Percentiles rank a stretch among this genome's conserved stretches.
phyloP scores from a whole-genome alignment of 1,140 invertebrate genomes.

The Diploscapter pachys region DNA sequence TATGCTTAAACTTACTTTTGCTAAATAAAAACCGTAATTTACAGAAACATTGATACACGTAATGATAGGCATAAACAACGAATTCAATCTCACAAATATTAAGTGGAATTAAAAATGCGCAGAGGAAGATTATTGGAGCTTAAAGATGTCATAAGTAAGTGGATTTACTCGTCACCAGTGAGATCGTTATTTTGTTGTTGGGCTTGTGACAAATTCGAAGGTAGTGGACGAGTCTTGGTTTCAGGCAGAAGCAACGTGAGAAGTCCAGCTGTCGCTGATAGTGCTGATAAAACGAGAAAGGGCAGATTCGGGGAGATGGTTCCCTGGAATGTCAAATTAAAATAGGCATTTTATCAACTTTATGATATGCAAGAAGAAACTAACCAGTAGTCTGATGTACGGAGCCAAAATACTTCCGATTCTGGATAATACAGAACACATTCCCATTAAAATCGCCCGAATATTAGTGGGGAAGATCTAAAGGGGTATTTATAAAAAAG shows the following conservation, averaged over 20 bases:
- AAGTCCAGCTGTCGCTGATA: slow-evolving; percentile 22
- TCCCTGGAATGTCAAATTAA: slow-evolving; percentile 25
- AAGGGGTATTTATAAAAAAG: background rate
- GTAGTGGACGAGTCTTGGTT: slow-evolving; percentile 1
- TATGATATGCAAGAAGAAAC: slow-evolving; percentile 9
- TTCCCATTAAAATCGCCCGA: slow-evolving; percentile 30
- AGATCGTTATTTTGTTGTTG: too few relatives aligned
- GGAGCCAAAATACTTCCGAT: slow-evolving; percentile 37
- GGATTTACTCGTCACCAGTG: too few relatives aligned
- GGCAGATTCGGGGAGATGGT: slow-evolving; percentile 19
- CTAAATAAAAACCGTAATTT: too few relatives aligned
- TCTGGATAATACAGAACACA: slow-evolving; percentile 33
- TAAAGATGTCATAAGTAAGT: too few relatives aligned
- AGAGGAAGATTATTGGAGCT: too few relatives aligned
- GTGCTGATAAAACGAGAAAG: slow-evolving; percentile 21
- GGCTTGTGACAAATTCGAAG: too few relatives aligned
- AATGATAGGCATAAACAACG: too few relatives aligned
- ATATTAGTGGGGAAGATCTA: slow-evolving; percentile 26
- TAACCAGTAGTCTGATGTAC: slow-evolving; percentile 25
- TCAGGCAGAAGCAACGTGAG: slow-evolving; percentile 36
- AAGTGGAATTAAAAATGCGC: too few relatives aligned
- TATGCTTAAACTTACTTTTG: too few relatives aligned
- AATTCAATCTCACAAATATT: too few relatives aligned
- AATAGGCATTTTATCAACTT: background rate
- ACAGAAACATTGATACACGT: too few relatives aligned